Conservation (phyloP, 2,113 vertebrate species). For the Pagrus major region DNA sequence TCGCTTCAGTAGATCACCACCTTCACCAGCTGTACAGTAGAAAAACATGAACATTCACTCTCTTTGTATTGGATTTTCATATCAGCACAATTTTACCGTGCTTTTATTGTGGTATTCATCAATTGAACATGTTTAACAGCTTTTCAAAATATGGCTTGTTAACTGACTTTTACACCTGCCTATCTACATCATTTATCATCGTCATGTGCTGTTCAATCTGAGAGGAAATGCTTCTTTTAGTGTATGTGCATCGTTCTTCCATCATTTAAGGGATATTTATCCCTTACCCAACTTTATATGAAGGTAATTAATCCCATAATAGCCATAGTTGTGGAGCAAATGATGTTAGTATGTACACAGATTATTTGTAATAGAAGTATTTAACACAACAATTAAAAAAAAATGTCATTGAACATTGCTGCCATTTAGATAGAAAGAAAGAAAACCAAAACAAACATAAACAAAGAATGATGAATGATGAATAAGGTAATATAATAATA, state of each 20-base stretch:
- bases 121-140: constrained; percentile 5
- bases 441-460: neutral
- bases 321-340: neutral
- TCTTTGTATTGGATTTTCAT: constrained; percentile 32
- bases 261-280: neutral
- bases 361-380: neutral
- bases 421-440: neutral
- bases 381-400: neutral
- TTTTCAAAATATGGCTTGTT: neutral
- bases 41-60: constrained; percentile 11
- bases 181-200: too few relatives aligned
- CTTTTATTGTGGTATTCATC: neutral
- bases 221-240: constrained; percentile 6
- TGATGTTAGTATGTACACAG: neutral
- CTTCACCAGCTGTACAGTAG: constrained; percentile 62
- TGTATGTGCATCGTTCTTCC: neutral
- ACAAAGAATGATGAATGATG: neutral
- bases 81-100: neutral
- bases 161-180: neutral
- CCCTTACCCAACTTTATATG: neutral
- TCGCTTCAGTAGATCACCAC: constrained; percentile 28
- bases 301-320: neutral
- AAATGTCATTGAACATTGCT: neutral
- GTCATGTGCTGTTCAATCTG: neutral
- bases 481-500: neutral